Evolutionary conservation across 2,888 invertebrate species (phyloP).

Genomic region (Xylota segnis): DNA sequence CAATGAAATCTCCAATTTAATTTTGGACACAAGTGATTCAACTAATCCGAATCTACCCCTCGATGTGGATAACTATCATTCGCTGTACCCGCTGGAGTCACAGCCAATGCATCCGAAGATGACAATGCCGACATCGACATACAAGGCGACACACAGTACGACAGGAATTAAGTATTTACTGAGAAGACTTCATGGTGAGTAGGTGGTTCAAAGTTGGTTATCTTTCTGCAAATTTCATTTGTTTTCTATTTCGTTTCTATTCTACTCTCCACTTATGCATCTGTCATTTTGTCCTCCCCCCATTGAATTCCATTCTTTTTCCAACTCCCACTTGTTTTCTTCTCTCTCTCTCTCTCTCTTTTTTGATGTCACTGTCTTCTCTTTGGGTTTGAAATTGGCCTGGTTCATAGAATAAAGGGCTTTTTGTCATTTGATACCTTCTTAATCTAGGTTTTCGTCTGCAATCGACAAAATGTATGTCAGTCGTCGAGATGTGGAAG

Average conservation of each 20-base stretch:
- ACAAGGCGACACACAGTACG: constrained; percentile 95
- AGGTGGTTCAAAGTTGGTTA: constrained; percentile 7
- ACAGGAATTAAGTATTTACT: constrained; percentile 94
- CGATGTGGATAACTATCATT: constrained; percentile 95
- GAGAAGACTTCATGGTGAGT: constrained; percentile 92
- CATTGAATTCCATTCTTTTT: constrained; percentile 44
- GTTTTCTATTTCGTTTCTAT: constrained; percentile 65
- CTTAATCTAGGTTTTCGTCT: constrained; percentile 89
- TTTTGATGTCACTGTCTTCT: constrained; percentile 41
- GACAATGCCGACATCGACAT: constrained; percentile 92
- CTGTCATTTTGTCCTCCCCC: constrained; percentile 31
- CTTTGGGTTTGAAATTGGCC: constrained; percentile 73
- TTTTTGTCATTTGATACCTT: constrained; percentile 72
- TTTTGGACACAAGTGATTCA: constrained; percentile 89
- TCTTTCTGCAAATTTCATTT: constrained; percentile 42
- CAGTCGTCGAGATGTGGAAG: constrained; percentile 96
- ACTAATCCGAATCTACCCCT: constrained; percentile 89
- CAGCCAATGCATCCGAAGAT: constrained; percentile 87
- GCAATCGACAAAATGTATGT: constrained; percentile 93
- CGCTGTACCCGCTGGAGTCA: constrained; percentile 93
- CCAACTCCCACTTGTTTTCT: constrained; percentile 52
- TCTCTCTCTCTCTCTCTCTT: constrained; percentile 39
- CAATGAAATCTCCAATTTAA: constrained; percentile 85
- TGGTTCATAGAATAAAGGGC: constrained; percentile 70
- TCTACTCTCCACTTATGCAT: constrained; percentile 46